A percentile compares a stretch with the other conserved stretches of the same genome.
Conservation (phyloP, 2,797 vertebrate species). For the Clarias platycephalus region DNA sequence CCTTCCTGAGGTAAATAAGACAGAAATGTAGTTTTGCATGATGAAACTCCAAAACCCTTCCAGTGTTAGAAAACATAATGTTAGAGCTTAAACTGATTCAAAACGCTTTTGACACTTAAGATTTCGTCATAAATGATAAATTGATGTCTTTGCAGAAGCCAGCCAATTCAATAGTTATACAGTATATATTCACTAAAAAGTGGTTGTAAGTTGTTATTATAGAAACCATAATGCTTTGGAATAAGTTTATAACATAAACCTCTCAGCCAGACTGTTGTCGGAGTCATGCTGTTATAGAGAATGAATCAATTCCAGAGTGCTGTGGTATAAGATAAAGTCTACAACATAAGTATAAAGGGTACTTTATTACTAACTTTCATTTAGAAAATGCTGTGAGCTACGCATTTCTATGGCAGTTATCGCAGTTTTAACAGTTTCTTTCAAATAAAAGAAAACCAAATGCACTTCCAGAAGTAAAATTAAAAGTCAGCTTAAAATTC, state of each 20-base stretch:
- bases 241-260: not conserved
- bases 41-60: not conserved
- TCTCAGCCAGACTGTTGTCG: not conserved
- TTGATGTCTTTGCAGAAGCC: not conserved
- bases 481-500: not conserved
- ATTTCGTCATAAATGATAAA: not conserved
- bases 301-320: not conserved
- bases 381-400: not conserved
- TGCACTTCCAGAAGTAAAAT: not conserved
- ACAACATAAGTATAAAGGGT: not conserved
- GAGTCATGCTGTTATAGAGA: not conserved
- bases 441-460: not conserved
- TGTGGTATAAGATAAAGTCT: not conserved
- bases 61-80: not conserved
- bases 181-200: not conserved
- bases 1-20: not conserved
- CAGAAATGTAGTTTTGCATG: not conserved
- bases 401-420: not conserved
- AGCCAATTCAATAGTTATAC: not conserved
- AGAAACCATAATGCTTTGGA: slow-evolving; percentile 1
- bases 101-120: not conserved
- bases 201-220: not conserved
- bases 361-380: not conserved
- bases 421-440: not conserved
- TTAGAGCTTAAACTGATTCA: not conserved